Base-by-base conservation (phyloP, 2,888 invertebrate species). In the Blastobasis adustella region DNA sequence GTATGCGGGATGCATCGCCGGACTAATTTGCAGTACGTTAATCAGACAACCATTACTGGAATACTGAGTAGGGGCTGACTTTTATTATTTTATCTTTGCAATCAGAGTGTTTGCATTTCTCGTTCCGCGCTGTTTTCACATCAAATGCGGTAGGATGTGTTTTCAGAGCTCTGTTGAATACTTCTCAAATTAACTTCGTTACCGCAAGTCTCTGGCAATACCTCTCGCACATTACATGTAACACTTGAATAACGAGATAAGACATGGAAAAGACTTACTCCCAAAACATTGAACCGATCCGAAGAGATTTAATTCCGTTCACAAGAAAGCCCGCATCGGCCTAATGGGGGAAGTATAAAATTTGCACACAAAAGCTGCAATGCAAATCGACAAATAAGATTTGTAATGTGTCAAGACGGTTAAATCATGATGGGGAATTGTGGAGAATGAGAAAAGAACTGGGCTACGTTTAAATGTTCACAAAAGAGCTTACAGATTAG, bases 321-420 rank as follows among this genome's bases (percentile, higher is more conserved):
- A 75, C 73, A 77, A 73, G 70, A 75, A 58, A 75, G 69, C 63
- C 65, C 60, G 65, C 62, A 63, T 61, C 59, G 67, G 65, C 71
- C 74, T 74, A 82, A 80, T 79, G 74, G 58, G 60, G 56, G 66
- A 70, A 76, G 76, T 73, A 73, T 6, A 50, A 78, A 82, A 81
- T 79, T 80, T 76, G 72, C 76, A 76, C 69, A 82, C 81, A 79
- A 82, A 75, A 71, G 73, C 69, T 66, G 70, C 66, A 75, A 71
- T 65, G 70, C 63, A 75, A 76, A 78, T 66, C 70, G 67, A 71
- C 71, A 76, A 81, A 81, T 79, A 77, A 81, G 78, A 82, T 78
- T 73, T 76, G 77, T 76, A 78, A 76, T 44, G 77, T 85, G 84
- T 82, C 83, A 81, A 77, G 82, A 79, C 82, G 73, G 79, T 82